A percentile compares a stretch with the other conserved stretches of the same genome.
Evolutionary conservation across 2,888 invertebrate species (phyloP).

Genomic region (Nemurella pictetii): DNA sequence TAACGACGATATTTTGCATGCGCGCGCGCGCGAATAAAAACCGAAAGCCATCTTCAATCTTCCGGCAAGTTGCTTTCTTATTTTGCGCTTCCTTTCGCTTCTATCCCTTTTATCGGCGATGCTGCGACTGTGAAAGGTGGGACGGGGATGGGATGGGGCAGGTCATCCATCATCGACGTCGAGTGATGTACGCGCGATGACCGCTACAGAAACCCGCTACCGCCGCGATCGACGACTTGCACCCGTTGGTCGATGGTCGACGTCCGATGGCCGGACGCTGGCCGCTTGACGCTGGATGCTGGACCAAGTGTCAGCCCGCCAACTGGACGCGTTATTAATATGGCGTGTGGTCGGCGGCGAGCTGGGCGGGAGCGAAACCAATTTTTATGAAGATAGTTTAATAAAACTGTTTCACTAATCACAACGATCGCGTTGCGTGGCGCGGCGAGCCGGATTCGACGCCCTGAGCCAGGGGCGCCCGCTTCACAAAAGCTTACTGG

Average conservation of each 20-base stretch:
- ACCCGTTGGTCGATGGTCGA: neutral
- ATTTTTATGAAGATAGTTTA: neutral
- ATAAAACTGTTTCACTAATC: neutral
- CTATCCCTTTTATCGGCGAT: slow-evolving; percentile 2
- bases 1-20: neutral
- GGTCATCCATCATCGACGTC: slow-evolving; percentile 10
- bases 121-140: neutral
- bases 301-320: neutral
- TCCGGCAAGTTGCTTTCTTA: slow-evolving; percentile 9
- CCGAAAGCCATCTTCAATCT: slow-evolving; percentile 15
- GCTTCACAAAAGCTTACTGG: neutral
- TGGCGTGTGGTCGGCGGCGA: neutral
- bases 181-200: neutral
- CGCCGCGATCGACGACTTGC: neutral
- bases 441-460: neutral
- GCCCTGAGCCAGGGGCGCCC: neutral
- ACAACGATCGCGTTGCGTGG: neutral
- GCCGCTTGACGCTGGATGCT: neutral
- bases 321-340: neutral
- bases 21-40: neutral
- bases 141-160: neutral
- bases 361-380: neutral
- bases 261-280: no score
- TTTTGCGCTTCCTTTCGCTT: slow-evolving; percentile 12
- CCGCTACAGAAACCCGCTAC: neutral